Conservation (phyloP, 2,113 vertebrate species). For the Zosterops lateralis region DNA sequence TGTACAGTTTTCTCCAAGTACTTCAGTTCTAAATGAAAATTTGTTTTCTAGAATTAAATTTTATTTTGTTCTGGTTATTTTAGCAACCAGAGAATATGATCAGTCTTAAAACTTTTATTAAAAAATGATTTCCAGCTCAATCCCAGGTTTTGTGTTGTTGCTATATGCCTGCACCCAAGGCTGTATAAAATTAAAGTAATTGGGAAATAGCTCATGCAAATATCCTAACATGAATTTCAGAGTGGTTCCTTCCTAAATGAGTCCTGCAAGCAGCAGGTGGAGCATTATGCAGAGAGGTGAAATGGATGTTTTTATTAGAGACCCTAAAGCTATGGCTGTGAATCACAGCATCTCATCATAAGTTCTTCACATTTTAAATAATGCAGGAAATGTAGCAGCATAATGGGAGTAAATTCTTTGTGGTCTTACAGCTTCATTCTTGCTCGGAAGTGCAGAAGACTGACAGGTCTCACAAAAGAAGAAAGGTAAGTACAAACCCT, state of each 20-base stretch:
- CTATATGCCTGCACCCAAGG: neutral
- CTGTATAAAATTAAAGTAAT: neutral
- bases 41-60: neutral
- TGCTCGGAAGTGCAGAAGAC: slow-evolving; percentile 86
- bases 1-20: neutral
- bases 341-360: neutral
- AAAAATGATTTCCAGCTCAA: neutral
- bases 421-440: slow-evolving; percentile 87
- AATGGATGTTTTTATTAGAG: neutral
- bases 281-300: neutral
- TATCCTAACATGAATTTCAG: neutral
- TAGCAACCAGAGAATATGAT: neutral
- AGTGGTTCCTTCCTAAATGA: neutral
- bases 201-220: neutral
- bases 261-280: neutral
- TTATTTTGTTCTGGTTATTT: neutral
- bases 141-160: neutral
- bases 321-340: neutral
- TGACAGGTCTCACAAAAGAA: slow-evolving; percentile 84
- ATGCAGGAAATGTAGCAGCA: neutral
- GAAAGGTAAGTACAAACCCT: slow-evolving; percentile 79
- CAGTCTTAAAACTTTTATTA: neutral
- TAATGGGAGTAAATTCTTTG: neutral
- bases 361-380: neutral
- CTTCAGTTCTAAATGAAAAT: neutral